phyloP scores from a whole-genome alignment of 2,113 vertebrate species.

The Phalacrocorax carbo region DNA sequence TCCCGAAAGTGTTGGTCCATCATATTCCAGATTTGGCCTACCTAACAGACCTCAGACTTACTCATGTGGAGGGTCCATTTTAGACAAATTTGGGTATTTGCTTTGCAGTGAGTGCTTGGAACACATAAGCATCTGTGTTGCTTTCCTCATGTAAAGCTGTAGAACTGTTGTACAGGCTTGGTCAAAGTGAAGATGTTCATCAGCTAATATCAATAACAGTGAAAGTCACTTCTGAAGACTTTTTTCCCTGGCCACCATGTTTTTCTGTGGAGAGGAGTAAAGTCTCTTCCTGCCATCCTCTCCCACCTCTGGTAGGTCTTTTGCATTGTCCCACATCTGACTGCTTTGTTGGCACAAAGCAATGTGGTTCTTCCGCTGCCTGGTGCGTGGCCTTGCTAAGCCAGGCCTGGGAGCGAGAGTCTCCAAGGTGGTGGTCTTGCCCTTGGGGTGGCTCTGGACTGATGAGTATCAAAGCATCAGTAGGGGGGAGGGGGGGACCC shows the following conservation, averaged over 20 bases:
- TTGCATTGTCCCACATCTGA: neutral
- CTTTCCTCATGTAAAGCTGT: neutral
- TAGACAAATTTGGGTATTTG: neutral
- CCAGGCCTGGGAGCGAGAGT: neutral
- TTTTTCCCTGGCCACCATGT: neutral
- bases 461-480: neutral
- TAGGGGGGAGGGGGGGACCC: neutral
- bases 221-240: neutral
- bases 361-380: neutral
- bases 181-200: neutral
- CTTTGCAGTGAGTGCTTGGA: neutral
- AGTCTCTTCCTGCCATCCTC: neutral
- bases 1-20: neutral
- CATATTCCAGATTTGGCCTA: neutral
- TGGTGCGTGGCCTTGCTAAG: fast-evolving
- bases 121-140: neutral
- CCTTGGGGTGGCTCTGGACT: neutral
- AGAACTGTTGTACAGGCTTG: neutral
- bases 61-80: neutral
- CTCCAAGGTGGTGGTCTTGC: neutral
- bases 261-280: neutral
- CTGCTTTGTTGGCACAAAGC: neutral
- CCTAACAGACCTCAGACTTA: neutral
- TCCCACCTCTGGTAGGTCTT: neutral
- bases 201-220: neutral